Evolutionary conservation across 2,888 invertebrate species (phyloP), one percentile per base, ranked within the genome.

Genomic region (Antitype chi): DNA sequence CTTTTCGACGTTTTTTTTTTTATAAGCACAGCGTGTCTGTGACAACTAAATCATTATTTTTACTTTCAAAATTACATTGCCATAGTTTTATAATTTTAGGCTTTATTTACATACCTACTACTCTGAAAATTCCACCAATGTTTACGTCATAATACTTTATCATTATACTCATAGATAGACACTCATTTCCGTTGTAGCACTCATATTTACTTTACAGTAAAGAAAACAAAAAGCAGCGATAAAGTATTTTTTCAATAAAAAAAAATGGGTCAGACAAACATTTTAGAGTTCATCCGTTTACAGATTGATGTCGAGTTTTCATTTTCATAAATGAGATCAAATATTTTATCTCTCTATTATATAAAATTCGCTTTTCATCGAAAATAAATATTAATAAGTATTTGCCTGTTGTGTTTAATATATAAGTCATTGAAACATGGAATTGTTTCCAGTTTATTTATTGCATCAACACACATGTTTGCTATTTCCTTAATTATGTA

Each of bases 161-260:
- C 78, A 59, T 17, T 15, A 71, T 70, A 79, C 60, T 76, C 82
- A 66, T 66, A 66, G 53, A 66, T 66, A 66, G 53, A 28, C 13
- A 57, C 23, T 70, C 70, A 68, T 83, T 83, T 81, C 84, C 84
- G 68, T 32, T 60, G 53, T 9, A 2, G 62, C 13, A 52, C n/a
- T 57, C 25, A 17, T 38, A 69, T 55, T 76, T 43, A 63, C 20
- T 59, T 13, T 32, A 68, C 52, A 63, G 43, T 13, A 4, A 28
- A 59, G 11, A 55, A 32, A 59, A 53, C 52, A 66, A 15, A 57
- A n/a, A 23, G 0, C 23, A 32, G 15, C 13, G 28, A 38, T 43
- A 47, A 53, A 66, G 17, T 11, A 2, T n/a, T 17, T 32, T 62
- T 64, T 57, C n/a, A 23, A 59, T 68, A n/a, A 43, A 43, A 55